A percentile compares a stretch with the other conserved stretches of the same genome.
These are phyloP conservation scores for Pygoscelis antarcticus DNA, from an alignment of 2,113 vertebrate genomes.

Conservation along the genomic window DNA sequence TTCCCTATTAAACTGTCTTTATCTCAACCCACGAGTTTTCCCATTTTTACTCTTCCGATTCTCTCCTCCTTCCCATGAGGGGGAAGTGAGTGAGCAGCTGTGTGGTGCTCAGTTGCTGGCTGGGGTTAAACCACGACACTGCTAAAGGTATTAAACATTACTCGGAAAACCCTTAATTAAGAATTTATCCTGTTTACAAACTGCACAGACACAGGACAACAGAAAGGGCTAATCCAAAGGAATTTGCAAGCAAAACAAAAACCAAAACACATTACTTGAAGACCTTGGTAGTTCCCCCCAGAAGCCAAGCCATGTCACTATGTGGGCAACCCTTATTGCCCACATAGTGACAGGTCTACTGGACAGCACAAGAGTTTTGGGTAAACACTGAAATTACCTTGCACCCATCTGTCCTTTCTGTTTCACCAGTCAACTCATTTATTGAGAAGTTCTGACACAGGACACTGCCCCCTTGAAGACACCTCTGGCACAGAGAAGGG, in stretches of 20 bases:
- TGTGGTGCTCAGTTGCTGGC: no score
- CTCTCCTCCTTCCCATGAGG: no score
- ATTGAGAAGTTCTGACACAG: not conserved
- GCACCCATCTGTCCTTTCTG: not conserved
- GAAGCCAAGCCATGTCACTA: not conserved
- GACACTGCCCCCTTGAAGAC: not conserved
- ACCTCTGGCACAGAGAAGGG: accelerated
- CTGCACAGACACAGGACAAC: not conserved
- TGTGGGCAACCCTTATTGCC: not conserved
- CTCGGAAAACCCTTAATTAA: not conserved
- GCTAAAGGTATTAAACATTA: not conserved
- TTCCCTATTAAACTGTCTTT: no score
- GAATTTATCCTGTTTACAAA: not conserved
- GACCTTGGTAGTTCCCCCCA: not conserved
- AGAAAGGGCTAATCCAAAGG: not conserved
- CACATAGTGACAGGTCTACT: not conserved
- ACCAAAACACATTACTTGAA: not conserved
- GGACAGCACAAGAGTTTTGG: not conserved
- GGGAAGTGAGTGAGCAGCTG: no score
- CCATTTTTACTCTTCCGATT: no score
- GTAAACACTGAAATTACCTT: not conserved
- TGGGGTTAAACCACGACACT: no score
- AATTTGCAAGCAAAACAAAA: not conserved
- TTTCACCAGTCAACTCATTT: not conserved
- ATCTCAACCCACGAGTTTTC: no score